These are phyloP conservation scores for Drosophila kikkawai DNA, from an alignment of 1,140 invertebrate genomes.

Conservation along the genomic window DNA sequence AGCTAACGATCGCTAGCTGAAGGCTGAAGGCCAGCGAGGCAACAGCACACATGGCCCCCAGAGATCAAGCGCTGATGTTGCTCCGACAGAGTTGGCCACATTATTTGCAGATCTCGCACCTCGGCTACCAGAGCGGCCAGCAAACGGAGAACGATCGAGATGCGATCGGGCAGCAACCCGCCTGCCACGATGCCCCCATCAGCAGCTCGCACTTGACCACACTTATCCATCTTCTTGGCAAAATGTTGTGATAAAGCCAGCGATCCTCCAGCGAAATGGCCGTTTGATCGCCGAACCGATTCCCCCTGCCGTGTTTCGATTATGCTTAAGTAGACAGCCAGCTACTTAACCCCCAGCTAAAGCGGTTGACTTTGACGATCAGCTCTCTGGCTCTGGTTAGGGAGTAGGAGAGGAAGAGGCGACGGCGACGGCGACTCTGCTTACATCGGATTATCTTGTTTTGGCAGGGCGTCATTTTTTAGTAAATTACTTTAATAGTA, in stretches of 20 bases:
- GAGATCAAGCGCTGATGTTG: slow-evolving; percentile 5
- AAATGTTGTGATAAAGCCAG: slow-evolving; percentile 72
- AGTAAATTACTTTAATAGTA: slow-evolving; percentile 84
- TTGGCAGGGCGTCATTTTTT: slow-evolving; percentile 72
- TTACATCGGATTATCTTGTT: slow-evolving; percentile 60
- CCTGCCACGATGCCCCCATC: slow-evolving; percentile 33
- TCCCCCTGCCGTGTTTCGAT: slow-evolving; percentile 64
- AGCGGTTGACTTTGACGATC: slow-evolving; percentile 79
- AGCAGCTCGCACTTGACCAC: slow-evolving; percentile 73
- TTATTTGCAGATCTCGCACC: slow-evolving; percentile 80
- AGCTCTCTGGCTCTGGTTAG: slow-evolving; percentile 11
- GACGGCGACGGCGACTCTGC: slow-evolving; percentile 3
- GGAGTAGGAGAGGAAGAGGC: slow-evolving; percentile 1
- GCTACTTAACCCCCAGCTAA: slow-evolving; percentile 81
- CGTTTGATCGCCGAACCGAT: slow-evolving; percentile 23
- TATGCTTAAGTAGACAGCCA: slow-evolving; percentile 80
- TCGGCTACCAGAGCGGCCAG: slow-evolving; percentile 51
- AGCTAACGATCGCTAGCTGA: slow-evolving; percentile 20
- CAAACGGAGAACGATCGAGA: slow-evolving; percentile 16
- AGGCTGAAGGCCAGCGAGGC: slow-evolving; percentile 6
- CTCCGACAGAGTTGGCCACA: slow-evolving; percentile 57
- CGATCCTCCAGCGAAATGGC: slow-evolving; percentile 27
- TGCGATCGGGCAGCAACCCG: slow-evolving; percentile 19
- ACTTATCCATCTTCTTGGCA: slow-evolving; percentile 68
- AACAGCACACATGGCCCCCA: slow-evolving; percentile 68